Evolutionary conservation across 2,113 vertebrate species (phyloP), one percentile per base, ranked within the genome.

Genomic region (Mastomys coucha): DNA sequence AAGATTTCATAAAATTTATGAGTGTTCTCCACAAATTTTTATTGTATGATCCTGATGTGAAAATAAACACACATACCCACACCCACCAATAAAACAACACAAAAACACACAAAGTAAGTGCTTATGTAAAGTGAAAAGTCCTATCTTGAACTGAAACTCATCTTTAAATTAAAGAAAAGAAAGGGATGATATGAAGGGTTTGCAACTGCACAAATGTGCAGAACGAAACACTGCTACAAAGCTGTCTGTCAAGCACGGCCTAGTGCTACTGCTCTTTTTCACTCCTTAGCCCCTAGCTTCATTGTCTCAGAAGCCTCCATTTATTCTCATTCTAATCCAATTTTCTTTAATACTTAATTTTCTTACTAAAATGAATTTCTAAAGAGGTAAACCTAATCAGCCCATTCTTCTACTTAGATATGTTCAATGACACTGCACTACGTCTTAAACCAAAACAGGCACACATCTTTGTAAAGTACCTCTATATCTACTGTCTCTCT

Each of bases 1-100:
- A 95, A 88, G 96, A 97, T 96, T 98, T 97, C 16, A 96, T 81
- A 84, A 97, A 4, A 96, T 96, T 96, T 91, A 97, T 96, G 97
- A 95, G 93, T 60, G n/a, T 86, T 86, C 65, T 39, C 75, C 60
- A 94, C 76, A 96, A 97, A 88, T 86, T 94, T 96, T 96, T 75
- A 85, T 75, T 96, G 97, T 92, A 94, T 86, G 69, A 92, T 91
- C 96, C 96, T 96, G 96, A 97, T 75, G 92, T 96, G 76, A 96
- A 87, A 76, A 73, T 26, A 73, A 33, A 65, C 63, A 65, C 8
- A 63, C 16, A 58, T 17, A 58, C 16, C 24, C 7, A 65, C 26
- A 9, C 63, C 0, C 63, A 65, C 26, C 28, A 26, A 31, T 1
- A 63, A 4, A 69, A 82, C 78, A 96, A 93, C 80, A 97, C 80